Conservation (phyloP, 2,888 invertebrate genomes). For the Ophioninae sp. region DNA sequence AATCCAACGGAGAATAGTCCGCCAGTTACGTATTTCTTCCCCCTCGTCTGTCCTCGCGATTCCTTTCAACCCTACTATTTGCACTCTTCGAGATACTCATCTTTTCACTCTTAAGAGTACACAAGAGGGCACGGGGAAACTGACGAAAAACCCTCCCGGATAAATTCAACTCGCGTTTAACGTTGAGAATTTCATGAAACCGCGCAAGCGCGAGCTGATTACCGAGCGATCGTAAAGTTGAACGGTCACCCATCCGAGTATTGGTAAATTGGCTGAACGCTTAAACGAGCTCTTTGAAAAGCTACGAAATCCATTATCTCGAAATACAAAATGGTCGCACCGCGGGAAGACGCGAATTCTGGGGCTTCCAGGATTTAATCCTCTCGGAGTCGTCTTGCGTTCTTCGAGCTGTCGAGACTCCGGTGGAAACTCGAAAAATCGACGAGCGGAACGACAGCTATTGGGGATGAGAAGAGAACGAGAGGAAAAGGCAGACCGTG, state of each 20-base stretch:
- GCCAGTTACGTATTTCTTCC: neutral
- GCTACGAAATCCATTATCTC: neutral
- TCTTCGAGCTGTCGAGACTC: slow-evolving; percentile 37
- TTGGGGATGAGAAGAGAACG: neutral
- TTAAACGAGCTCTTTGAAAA: too few species aligned
- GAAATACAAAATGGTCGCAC: neutral
- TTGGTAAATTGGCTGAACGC: too few species aligned
- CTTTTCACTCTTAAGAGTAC: too few species aligned
- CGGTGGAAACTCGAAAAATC: slow-evolving; percentile 41
- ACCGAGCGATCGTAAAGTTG: neutral
- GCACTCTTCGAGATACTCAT: too few species aligned
- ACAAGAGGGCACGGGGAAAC: too few species aligned
- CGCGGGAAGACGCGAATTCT: neutral
- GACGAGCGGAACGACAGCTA: slow-evolving; percentile 9
- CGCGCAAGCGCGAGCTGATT: neutral
- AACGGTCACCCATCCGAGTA: neutral
- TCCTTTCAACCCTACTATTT: neutral
- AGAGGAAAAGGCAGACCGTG: neutral
- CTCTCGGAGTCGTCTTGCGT: slow-evolving; percentile 42
- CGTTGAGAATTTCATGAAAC: neutral
- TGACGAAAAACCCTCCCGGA: too few species aligned
- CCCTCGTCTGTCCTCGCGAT: neutral
- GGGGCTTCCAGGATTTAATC: slow-evolving; percentile 40
- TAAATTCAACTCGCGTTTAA: too few species aligned
- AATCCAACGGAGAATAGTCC: neutral